phyloP scores from a whole-genome alignment of 2,113 vertebrate species.

The Amazona vittata region DNA sequence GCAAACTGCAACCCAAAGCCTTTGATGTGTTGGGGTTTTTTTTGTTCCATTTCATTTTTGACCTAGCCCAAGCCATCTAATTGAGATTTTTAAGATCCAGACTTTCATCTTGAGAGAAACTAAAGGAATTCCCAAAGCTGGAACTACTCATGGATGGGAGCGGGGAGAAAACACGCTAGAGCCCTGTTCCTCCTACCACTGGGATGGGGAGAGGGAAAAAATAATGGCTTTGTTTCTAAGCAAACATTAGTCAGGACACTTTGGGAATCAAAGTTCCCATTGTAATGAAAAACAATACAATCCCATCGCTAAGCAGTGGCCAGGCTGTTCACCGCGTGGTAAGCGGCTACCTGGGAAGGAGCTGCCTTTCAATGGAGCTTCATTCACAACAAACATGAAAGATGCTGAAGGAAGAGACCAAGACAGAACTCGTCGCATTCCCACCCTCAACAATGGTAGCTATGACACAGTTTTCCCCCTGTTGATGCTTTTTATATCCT shows the following conservation, averaged over 20 bases:
- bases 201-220: background rate
- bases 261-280: conserved; percentile 60
- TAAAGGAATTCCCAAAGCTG: conserved; percentile 57
- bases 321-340: background rate
- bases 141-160: background rate
- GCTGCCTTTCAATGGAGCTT: conserved; percentile 51
- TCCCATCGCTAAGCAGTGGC: conserved; percentile 31
- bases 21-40: conserved; percentile 44
- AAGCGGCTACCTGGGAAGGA: conserved; percentile 54
- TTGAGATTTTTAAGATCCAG: conserved; percentile 64
- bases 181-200: background rate
- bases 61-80: conserved; percentile 66
- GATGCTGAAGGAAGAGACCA: conserved; percentile 53
- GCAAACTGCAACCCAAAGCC: conserved; percentile 35
- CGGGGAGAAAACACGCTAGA: background rate
- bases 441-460: conserved; percentile 50
- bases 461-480: background rate
- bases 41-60: conserved; percentile 47
- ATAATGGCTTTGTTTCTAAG: conserved; percentile 32
- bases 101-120: conserved; percentile 59
- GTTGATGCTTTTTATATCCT: conserved; percentile 38
- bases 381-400: conserved; percentile 66
- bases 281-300: conserved; percentile 66
- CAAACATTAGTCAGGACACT: conserved; percentile 52
- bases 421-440: conserved; percentile 51